These are phyloP conservation scores for Drosophila pallidifrons DNA, from an alignment of 1,140 invertebrate species.

Conservation along the genomic window DNA sequence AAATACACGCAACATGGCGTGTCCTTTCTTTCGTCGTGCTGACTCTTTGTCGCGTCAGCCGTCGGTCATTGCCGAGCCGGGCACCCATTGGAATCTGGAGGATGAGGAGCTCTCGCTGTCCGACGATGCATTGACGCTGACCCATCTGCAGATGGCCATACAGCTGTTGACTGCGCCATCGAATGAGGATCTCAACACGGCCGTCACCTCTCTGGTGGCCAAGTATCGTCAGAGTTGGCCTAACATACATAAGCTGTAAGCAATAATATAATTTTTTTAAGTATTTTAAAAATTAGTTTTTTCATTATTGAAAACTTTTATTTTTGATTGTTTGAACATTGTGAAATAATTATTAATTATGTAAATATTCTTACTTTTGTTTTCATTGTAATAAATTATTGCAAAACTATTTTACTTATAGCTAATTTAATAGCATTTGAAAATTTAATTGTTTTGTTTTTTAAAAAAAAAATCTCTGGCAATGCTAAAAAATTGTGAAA, in stretches of 20 bases:
- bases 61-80: slow-evolving; percentile 76
- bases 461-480: too few species aligned
- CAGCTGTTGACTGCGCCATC: slow-evolving; percentile 87
- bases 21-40: slow-evolving; percentile 82
- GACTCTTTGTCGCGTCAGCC: slow-evolving; percentile 78
- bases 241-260: slow-evolving; percentile 81
- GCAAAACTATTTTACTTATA: too few species aligned
- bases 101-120: slow-evolving; percentile 75
- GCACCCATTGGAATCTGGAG: slow-evolving; percentile 76
- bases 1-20: slow-evolving; percentile 78
- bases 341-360: too few species aligned
- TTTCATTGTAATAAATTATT: too few species aligned
- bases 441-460: too few species aligned
- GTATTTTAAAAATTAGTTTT: too few species aligned
- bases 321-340: too few species aligned
- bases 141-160: slow-evolving; percentile 87
- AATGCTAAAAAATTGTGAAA: too few species aligned
- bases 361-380: too few species aligned
- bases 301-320: too few species aligned
- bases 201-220: slow-evolving; percentile 75
- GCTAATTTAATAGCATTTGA: too few species aligned
- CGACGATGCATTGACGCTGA: slow-evolving; percentile 85
- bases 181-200: slow-evolving; percentile 83
- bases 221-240: slow-evolving; percentile 83
- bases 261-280: neutral